phyloP scores from a whole-genome alignment of 2,797 vertebrate species.

The Pantherophis alleghaniensis region DNA sequence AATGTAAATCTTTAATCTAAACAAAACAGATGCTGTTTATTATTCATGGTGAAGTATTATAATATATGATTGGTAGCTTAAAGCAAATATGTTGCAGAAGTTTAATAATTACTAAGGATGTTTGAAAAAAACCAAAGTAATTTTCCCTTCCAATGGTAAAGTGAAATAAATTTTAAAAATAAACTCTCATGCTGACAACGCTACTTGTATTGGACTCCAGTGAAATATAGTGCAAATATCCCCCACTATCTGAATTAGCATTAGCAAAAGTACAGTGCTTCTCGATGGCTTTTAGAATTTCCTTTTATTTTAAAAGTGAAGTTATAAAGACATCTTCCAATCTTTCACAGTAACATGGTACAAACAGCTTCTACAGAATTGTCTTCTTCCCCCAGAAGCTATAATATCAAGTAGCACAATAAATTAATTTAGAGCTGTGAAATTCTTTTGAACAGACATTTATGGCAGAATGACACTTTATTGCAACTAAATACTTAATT shows the following conservation, averaged over 20 bases:
- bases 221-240: constrained; percentile 48
- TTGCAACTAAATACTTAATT: constrained; percentile 14
- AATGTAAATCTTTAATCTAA: not conserved
- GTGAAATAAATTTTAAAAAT: constrained; percentile 58
- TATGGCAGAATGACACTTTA: constrained; percentile 10
- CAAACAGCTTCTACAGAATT: constrained; percentile 25
- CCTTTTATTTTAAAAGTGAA: constrained; percentile 50
- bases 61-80: constrained; percentile 7
- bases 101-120: constrained; percentile 54
- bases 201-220: constrained; percentile 48
- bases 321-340: constrained; percentile 45
- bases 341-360: constrained; percentile 32
- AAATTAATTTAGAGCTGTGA: constrained; percentile 34
- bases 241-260: constrained; percentile 58
- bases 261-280: constrained; percentile 40
- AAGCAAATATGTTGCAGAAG: constrained; percentile 34
- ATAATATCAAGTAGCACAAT: constrained; percentile 16
- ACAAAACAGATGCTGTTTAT: not conserved
- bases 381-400: constrained; percentile 22
- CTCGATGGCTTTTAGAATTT: constrained; percentile 59
- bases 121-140: constrained; percentile 60
- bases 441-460: constrained; percentile 27
- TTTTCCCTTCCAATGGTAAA: constrained; percentile 64
- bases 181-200: constrained; percentile 56
- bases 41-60: constrained; percentile 16